Conservation (phyloP, 2,888 invertebrate genomes). For the Oegoconia quadripuncta region DNA sequence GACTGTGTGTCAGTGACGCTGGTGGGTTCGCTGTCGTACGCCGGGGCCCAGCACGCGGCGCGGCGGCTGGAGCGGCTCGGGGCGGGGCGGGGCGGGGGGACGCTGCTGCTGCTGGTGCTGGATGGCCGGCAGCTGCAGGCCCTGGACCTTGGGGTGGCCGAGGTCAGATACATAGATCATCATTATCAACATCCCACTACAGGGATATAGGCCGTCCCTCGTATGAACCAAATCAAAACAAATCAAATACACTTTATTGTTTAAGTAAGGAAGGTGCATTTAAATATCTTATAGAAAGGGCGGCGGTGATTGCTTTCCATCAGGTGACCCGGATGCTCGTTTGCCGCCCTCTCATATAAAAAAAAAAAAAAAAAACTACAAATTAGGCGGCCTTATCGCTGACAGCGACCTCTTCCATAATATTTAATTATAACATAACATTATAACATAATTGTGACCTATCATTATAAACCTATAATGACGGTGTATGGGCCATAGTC, state of each 20-base stretch:
- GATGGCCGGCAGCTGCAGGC: constrained; percentile 40
- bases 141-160: constrained; percentile 56
- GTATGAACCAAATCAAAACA: too few species aligned
- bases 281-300: background rate
- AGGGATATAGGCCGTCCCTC: too few species aligned
- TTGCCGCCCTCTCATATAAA: too few species aligned
- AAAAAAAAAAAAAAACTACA: too few species aligned
- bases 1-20: constrained; percentile 43
- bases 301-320: background rate
- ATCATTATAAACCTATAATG: too few species aligned
- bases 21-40: constrained; percentile 43
- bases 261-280: background rate
- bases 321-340: too few species aligned
- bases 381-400: too few species aligned
- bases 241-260: background rate
- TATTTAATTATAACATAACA: too few species aligned
- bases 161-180: constrained; percentile 35
- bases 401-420: too few species aligned
- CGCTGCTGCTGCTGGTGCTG: constrained; percentile 36
- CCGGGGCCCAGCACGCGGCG: constrained; percentile 41
- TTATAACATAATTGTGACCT: too few species aligned
- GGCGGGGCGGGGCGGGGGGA: constrained; percentile 21
- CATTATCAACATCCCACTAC: background rate
- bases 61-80: constrained; percentile 5
- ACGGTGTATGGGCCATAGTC: too few species aligned